A percentile compares a stretch with the other conserved stretches of the same genome.
Conservation (phyloP, 2,888 invertebrate species). For the Eustalomyia histrio region DNA sequence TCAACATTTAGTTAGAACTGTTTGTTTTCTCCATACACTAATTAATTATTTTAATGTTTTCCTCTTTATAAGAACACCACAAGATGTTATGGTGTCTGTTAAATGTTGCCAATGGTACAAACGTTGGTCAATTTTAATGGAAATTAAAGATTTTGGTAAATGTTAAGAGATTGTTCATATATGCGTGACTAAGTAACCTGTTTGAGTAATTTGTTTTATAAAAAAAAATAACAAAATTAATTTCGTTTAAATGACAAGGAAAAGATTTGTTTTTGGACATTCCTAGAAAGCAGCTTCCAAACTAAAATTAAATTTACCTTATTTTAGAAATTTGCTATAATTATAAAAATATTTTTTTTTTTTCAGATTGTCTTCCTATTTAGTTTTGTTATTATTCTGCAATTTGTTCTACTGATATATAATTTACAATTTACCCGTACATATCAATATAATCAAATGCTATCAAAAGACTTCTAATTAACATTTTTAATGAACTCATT, state of each 20-base stretch:
- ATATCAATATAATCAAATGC: conserved; percentile 33
- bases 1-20: background rate
- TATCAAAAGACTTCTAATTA: conserved; percentile 47
- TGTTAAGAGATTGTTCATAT: background rate
- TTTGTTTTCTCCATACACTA: background rate
- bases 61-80: background rate
- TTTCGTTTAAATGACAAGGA: too few species aligned
- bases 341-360: too few species aligned
- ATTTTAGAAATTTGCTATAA: too few species aligned
- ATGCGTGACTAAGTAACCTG: background rate
- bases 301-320: too few species aligned
- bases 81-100: background rate
- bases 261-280: too few species aligned
- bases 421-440: background rate
- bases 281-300: too few species aligned
- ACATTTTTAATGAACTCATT: conserved; percentile 58
- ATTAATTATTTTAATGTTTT: conserved; percentile 5
- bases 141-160: conserved; percentile 3
- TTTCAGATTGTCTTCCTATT: too few species aligned
- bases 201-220: too few species aligned
- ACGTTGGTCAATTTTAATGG: background rate
- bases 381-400: too few species aligned
- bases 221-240: too few species aligned
- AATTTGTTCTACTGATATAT: too few species aligned
- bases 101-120: background rate